Evolutionary conservation across 2,888 invertebrate species (phyloP), one percentile per base, ranked within the genome.

Genomic region (Philereme transversata): DNA sequence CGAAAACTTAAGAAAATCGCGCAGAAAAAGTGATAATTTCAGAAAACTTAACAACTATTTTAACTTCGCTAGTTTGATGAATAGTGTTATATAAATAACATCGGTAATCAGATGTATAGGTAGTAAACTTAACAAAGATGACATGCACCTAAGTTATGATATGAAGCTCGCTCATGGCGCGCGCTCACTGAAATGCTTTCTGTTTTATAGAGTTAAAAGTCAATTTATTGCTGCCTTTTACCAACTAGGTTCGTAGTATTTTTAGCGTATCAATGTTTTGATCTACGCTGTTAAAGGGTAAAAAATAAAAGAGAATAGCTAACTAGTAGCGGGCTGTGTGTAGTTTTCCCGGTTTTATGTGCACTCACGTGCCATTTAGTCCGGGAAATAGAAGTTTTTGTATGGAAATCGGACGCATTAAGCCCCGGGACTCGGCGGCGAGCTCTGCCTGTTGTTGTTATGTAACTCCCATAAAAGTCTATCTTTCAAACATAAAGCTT

Each of bases 311-410:
- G 72, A 71, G 76, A 77, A 78, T 74, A 71, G 68, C 62, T 70
- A 77, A 74, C 74, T 57, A 72, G 76, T 71, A 72, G 77, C 74
- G 75, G 73, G 79, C 76, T 79, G 78, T 74, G 78, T 74, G 82
- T 85, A 88, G 86, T 88, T 89, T 85, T 81, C 82, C 84, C 87
- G 86, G 83, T 89, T 92, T 91, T 90, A 92, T 91, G 86, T 84
- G 74, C 87, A 86, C 89, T 89, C 88, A 87, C 91, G 90, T 90
- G 88, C 86, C 92, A 92, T 92, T 91, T 92, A 90, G 85, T 73
- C 76, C 86, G 88, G 92, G 92, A 92, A 92, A 91, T 92, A 87
- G 90, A 87, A 90, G 91, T 90, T 91, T 90, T 90, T 91, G 88
- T 87, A 92, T 90, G 90, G 84, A 90, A 91, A 90, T 92, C 88